Conservation (phyloP, 53 echinoderm and acorn worm genomes). For the Holothuria scabra region DNA sequence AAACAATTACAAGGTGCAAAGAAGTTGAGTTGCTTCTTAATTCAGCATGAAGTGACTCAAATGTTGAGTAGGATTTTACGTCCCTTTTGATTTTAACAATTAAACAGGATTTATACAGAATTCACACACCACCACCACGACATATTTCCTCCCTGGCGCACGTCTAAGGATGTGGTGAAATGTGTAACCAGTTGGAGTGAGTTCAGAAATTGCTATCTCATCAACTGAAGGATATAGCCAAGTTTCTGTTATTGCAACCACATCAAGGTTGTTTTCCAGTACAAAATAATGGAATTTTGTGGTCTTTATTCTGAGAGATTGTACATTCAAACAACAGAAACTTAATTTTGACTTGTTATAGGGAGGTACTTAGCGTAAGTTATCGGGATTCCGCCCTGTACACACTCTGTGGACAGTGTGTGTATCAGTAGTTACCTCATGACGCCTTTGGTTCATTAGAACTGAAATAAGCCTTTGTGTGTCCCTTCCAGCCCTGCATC, state of each 20-base stretch:
- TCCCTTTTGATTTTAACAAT: slow-evolving; percentile 5
- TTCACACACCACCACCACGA: slow-evolving; percentile 34
- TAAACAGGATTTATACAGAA: slow-evolving; percentile 32
- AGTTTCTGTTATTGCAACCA: slow-evolving; percentile 45
- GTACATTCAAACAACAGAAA: slow-evolving; percentile 26
- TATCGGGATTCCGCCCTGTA: neutral
- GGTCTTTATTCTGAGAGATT: slow-evolving; percentile 30
- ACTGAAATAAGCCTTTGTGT: slow-evolving; percentile 3
- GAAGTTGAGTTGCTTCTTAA: slow-evolving; percentile 20
- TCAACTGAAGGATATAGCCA: slow-evolving; percentile 29
- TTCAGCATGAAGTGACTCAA: slow-evolving; percentile 43
- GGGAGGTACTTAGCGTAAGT: neutral
- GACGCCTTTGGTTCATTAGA: neutral
- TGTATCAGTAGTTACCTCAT: slow-evolving; percentile 1
- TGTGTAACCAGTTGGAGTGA: slow-evolving; percentile 44
- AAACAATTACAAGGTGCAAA: slow-evolving; percentile 20
- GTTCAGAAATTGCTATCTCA: neutral
- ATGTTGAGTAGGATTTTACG: slow-evolving; percentile 4
- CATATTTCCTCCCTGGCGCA: neutral
- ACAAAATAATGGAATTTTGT: slow-evolving; percentile 29
- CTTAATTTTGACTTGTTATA: slow-evolving; percentile 7
- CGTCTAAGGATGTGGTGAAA: slow-evolving; percentile 16
- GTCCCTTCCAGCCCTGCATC: slow-evolving; percentile 16
- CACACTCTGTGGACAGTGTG: neutral
- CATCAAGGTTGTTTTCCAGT: slow-evolving; percentile 8